phyloP scores from a whole-genome alignment of 2,113 vertebrate species.

The Peromyscus leucopus region DNA sequence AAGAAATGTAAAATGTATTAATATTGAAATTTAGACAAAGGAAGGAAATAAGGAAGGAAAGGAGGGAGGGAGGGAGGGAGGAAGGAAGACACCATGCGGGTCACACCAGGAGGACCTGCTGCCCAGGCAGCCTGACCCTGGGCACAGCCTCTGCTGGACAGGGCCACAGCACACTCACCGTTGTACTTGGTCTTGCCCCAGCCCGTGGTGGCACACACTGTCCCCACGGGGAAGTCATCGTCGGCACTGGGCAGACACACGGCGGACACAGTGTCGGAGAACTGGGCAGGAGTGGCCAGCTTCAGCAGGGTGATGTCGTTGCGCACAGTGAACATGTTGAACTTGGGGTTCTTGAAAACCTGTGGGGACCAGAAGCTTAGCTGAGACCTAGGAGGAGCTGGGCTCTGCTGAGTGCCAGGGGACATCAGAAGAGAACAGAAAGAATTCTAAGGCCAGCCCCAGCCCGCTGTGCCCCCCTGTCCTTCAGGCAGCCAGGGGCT shows the following conservation, averaged over 20 bases:
- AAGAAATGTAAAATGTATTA: no score
- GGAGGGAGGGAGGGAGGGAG: fast-evolving
- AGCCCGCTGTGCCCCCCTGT: background rate
- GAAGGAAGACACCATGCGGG: fast-evolving
- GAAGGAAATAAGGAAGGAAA: background rate
- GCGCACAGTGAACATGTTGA: conserved; percentile 84
- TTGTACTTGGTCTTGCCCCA: conserved; percentile 91
- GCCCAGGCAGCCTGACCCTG: background rate
- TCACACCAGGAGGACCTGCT: background rate
- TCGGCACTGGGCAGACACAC: conserved; percentile 88
- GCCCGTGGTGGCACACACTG: conserved; percentile 89
- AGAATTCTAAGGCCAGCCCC: background rate
- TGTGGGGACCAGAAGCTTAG: conserved; percentile 77
- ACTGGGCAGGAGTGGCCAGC: conserved; percentile 85
- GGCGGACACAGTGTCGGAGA: conserved; percentile 84
- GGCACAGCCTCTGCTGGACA: background rate
- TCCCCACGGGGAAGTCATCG: conserved; percentile 86
- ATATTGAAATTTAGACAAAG: background rate
- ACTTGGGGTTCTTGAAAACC: conserved; percentile 90
- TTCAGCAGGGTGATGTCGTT: conserved; percentile 92
- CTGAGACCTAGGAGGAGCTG: conserved; percentile 58
- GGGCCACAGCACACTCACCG: conserved; percentile 74
- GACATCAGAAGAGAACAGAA: fast-evolving
- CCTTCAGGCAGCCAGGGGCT: background rate
- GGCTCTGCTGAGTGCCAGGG: fast-evolving